Evolutionary conservation across 2,888 invertebrate genomes (phyloP), one percentile per base, ranked within the genome.

Genomic region (Sinodicranocentrus sp.): DNA sequence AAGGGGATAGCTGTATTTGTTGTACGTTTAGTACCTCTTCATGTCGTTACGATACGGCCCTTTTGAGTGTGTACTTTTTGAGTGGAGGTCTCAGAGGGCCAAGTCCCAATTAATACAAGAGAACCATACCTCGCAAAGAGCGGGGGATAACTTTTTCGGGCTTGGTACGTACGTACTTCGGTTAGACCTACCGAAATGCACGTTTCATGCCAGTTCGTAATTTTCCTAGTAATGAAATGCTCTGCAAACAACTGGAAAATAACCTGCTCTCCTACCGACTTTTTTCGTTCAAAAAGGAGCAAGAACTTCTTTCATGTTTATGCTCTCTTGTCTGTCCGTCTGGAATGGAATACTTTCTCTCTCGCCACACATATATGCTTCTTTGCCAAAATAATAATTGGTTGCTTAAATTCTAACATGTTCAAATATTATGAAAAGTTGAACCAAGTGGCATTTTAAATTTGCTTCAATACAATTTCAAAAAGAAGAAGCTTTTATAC

Each of bases 61-160:
- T 73, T 70, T 52, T 72, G 19, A 28, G 52, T 61, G 23, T 79
- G 43, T 79, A 43, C 65, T 54, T 63, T 73, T 57, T 26, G 54
- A 79, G 84, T 70, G 83, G 75, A 72, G 84, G 85, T 87, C 87
- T 88, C 88, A 33, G 68, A 87, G 88, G 88, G 84, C 86, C 84
- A 75, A 85, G 76, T 85, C 80, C 86, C 88, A 87, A 88, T 88
- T 88, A 86, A 87, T 87, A 78, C 21, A 43, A 54, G 26, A 70
- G 70, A 48, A 26, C 44, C 10, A 68, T 23, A 15, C 21, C 13
- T 52, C 52, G 17, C 5, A 17, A 52, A 3, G 52, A 6, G 5
- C 48, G 54, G 21, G 70, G 44, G 48, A 48, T 33, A 48, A n/a
- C 48, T 48, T 48, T 48, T 48, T 15, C 48, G 33, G 3, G 33